Conservation (phyloP, 2,888 invertebrate genomes). For the Pseudanteris insignis region DNA sequence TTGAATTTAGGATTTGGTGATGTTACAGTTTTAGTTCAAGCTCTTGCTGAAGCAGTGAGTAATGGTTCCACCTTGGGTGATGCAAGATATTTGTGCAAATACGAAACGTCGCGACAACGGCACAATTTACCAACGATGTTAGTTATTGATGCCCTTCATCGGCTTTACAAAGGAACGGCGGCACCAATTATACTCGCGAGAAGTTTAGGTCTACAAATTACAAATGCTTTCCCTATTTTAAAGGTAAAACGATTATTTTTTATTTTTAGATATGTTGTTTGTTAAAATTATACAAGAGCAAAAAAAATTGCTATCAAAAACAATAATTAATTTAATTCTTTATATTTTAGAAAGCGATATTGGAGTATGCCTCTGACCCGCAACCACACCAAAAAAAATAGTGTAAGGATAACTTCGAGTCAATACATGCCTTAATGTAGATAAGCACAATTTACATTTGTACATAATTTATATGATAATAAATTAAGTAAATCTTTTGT, state of each 20-base stretch:
- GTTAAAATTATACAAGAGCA: neutral
- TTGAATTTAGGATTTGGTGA: slow-evolving; percentile 98
- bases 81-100: slow-evolving; percentile 76
- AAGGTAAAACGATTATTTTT: too few relatives aligned
- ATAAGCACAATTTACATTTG: too few relatives aligned
- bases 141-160: slow-evolving; percentile 85
- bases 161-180: slow-evolving; percentile 79
- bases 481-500: too few relatives aligned
- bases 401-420: too few relatives aligned
- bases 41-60: slow-evolving; percentile 76
- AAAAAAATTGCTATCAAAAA: too few relatives aligned
- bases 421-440: too few relatives aligned
- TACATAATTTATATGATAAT: slow-evolving; percentile 28
- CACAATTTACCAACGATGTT: slow-evolving; percentile 90
- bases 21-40: slow-evolving; percentile 76
- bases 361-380: slow-evolving; percentile 36
- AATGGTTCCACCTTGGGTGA: slow-evolving; percentile 81
- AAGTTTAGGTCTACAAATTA: slow-evolving; percentile 83
- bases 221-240: slow-evolving; percentile 78
- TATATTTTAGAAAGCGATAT: slow-evolving; percentile 37
- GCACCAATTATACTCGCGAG: slow-evolving; percentile 81
- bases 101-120: slow-evolving; percentile 84
- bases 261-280: neutral
- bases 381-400: slow-evolving; percentile 24
- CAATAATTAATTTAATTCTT: neutral